These are phyloP conservation scores for Lichenostomus cassidix DNA, from an alignment of 2,113 vertebrate genomes.

Conservation along the genomic window DNA sequence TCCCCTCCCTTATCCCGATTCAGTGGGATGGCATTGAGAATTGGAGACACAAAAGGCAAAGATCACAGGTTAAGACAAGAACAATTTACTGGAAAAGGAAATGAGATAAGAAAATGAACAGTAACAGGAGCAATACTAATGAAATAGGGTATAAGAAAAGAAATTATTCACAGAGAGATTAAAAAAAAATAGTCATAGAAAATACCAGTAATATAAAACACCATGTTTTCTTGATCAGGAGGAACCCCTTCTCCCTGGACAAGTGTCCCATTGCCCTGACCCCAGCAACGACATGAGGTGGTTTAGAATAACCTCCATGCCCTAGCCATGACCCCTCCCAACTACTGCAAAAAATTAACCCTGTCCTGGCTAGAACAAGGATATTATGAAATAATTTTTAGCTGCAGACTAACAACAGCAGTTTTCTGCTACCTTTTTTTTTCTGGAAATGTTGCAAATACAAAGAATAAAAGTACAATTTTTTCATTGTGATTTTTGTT, in stretches of 20 bases:
- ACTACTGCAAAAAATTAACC: not conserved
- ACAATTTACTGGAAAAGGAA: not conserved
- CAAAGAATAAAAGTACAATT: not conserved
- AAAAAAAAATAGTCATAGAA: not conserved
- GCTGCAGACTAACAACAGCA: not conserved
- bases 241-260: not conserved
- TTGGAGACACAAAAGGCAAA: not conserved
- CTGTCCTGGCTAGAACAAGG: not conserved
- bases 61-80: not conserved
- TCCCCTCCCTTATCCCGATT: fast-evolving
- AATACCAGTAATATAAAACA: not conserved
- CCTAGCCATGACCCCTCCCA: not conserved
- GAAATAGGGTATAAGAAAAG: not conserved
- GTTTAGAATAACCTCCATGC: not conserved
- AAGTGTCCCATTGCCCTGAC: not conserved
- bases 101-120: not conserved
- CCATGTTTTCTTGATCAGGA: fast-evolving
- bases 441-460: not conserved
- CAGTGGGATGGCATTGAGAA: not conserved
- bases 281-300: not conserved
- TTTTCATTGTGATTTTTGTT: not conserved
- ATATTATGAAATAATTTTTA: not conserved
- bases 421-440: not conserved
- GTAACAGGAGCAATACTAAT: not conserved
- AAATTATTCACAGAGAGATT: fast-evolving